These are phyloP conservation scores for Sardinella longiceps DNA, from an alignment of 2,797 vertebrate genomes.

Conservation along the genomic window DNA sequence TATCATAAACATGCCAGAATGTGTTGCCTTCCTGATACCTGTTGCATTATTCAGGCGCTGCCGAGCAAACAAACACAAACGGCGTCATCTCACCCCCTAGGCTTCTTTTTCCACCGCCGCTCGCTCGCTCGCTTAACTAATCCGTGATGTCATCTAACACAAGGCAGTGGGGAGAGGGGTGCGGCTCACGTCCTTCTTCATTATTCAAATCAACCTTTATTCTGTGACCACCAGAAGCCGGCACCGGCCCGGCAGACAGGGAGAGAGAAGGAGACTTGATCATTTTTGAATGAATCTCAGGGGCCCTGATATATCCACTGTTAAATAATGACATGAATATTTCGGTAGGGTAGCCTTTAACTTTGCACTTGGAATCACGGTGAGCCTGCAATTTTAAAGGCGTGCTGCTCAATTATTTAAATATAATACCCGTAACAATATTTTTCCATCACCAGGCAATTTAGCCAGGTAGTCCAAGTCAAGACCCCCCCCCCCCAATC, in stretches of 20 bases:
- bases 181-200: slow-evolving; percentile 37
- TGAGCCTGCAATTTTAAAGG: slow-evolving; percentile 75
- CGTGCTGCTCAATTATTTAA: slow-evolving; percentile 78
- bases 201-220: slow-evolving; percentile 50
- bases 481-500: slow-evolving; percentile 58
- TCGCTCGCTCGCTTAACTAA: slow-evolving; percentile 36
- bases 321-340: slow-evolving; percentile 76
- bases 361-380: slow-evolving; percentile 69
- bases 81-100: neutral
- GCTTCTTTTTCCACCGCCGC: neutral
- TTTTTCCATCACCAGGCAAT: slow-evolving; percentile 80
- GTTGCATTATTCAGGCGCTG: slow-evolving; percentile 37
- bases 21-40: slow-evolving; percentile 28
- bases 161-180: slow-evolving; percentile 27
- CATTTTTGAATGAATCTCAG: slow-evolving; percentile 54
- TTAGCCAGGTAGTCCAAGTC: slow-evolving; percentile 68
- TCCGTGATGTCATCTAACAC: slow-evolving; percentile 45
- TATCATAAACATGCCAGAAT: slow-evolving; percentile 12
- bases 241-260: neutral
- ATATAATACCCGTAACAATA: slow-evolving; percentile 75
- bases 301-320: slow-evolving; percentile 58
- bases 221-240: neutral
- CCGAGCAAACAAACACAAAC: slow-evolving; percentile 31
- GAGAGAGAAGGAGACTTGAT: slow-evolving; percentile 53
- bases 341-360: slow-evolving; percentile 65